A percentile compares a stretch with the other conserved stretches of the same genome.
These are phyloP conservation scores for Psilopsiagon aymara DNA, from an alignment of 2,113 vertebrate species.

Conservation along the genomic window DNA sequence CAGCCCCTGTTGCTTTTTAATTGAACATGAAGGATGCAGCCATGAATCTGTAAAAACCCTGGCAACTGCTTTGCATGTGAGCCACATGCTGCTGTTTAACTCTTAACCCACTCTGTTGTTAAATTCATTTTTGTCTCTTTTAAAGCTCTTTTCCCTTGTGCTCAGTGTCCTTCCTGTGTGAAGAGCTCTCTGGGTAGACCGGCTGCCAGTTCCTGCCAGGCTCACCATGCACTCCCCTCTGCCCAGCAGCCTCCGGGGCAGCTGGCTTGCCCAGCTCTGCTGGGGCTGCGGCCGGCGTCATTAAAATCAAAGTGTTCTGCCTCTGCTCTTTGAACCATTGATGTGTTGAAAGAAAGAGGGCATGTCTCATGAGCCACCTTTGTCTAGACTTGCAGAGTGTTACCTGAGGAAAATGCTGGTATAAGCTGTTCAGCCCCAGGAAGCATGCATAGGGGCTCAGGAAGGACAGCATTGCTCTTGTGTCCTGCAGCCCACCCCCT, in stretches of 20 bases:
- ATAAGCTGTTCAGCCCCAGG: neutral
- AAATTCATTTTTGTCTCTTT: neutral
- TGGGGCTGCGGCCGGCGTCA: neutral
- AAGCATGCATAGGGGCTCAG: accelerated
- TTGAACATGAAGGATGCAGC: neutral
- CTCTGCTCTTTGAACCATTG: neutral
- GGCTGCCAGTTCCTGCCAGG: neutral
- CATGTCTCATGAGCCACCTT: neutral
- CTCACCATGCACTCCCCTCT: neutral
- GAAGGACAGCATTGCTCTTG: accelerated
- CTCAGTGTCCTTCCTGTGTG: accelerated
- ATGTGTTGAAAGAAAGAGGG: neutral
- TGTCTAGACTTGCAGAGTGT: neutral
- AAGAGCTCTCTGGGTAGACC: neutral
- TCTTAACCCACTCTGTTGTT: neutral
- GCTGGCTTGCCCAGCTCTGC: neutral
- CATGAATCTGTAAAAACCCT: neutral
- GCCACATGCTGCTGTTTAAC: neutral
- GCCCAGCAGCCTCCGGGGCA: neutral
- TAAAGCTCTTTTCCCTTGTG: neutral
- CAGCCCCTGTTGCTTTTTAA: accelerated
- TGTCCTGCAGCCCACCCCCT: neutral
- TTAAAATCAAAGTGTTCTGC: neutral
- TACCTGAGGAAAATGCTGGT: neutral
- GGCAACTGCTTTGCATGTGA: accelerated